Conservation (phyloP, 2,797 vertebrate genomes). For the Urophycis tenuis region DNA sequence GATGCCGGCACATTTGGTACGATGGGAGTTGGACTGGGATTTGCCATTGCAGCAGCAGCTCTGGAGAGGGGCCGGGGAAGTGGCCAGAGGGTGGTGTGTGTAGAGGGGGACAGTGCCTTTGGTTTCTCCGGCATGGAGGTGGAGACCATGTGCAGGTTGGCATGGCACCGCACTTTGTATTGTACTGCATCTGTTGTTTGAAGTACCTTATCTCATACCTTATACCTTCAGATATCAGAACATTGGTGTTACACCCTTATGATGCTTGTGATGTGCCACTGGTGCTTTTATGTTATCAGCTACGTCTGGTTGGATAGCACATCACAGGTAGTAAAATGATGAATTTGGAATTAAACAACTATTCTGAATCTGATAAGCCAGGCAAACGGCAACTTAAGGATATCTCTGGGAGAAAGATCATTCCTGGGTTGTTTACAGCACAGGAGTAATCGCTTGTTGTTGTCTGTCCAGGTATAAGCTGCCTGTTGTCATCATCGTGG, state of each 20-base stretch:
- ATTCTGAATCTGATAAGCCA: no score
- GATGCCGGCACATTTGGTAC: conserved; percentile 97
- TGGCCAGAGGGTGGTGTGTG: conserved; percentile 75
- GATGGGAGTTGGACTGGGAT: conserved; percentile 94
- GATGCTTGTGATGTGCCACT: no score
- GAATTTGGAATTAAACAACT: no score
- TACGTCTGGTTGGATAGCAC: no score
- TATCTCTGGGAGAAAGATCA: background rate
- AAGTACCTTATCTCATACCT: no score
- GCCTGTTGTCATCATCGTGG: conserved; percentile 83
- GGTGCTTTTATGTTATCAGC: no score
- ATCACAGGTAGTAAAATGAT: no score
- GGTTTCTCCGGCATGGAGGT: conserved; percentile 98
- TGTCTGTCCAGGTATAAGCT: conserved; percentile 78
- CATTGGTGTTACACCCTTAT: no score
- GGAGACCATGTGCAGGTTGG: conserved; percentile 95
- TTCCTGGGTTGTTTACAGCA: background rate
- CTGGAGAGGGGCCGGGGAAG: conserved; percentile 68
- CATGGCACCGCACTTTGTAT: background rate
- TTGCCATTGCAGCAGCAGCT: conserved; percentile 86
- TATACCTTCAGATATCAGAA: no score
- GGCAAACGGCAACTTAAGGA: no score
- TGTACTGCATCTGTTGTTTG: background rate
- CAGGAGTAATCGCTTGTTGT: background rate
- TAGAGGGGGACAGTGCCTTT: conserved; percentile 97